Percentiles rank a stretch among this genome's conserved stretches.
phyloP scores from a whole-genome alignment of 2,797 vertebrate genomes.

The Melanotaenia parkinsoni region DNA sequence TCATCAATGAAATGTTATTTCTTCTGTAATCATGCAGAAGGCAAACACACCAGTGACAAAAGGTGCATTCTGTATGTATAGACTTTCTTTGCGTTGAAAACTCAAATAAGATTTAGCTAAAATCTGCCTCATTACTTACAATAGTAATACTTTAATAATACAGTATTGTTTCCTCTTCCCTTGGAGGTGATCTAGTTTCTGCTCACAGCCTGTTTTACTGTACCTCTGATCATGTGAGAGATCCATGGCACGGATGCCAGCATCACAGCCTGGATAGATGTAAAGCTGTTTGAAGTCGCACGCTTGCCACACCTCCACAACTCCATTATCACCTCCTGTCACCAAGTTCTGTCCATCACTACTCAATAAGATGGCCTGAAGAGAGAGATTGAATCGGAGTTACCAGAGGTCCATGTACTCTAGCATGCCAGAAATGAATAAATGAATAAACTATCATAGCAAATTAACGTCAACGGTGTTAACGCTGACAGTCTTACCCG shows the following conservation, averaged over 20 bases:
- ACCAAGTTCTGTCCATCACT: slow-evolving; percentile 98
- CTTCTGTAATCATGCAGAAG: neutral
- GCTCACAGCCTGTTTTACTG: slow-evolving; percentile 35
- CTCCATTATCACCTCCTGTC: slow-evolving; percentile 96
- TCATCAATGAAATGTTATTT: neutral
- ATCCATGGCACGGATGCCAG: slow-evolving; percentile 98
- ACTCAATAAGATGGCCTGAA: slow-evolving; percentile 94
- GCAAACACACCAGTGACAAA: neutral
- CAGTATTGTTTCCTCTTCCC: neutral
- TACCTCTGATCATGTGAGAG: slow-evolving; percentile 99
- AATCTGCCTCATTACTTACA: neutral
- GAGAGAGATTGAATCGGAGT: neutral
- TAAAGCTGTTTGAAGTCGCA: slow-evolving; percentile 99
- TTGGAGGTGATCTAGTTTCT: slow-evolving; percentile 6
- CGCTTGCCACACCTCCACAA: slow-evolving; percentile 99
- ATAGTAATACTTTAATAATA: neutral
- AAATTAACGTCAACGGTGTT: neutral
- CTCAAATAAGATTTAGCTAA: neutral
- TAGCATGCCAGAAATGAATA: neutral
- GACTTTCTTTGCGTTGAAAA: no score
- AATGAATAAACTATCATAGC: neutral
- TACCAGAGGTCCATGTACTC: neutral
- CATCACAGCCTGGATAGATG: slow-evolving; percentile 98
- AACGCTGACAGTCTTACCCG: slow-evolving; percentile 82
- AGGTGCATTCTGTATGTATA: no score